These are phyloP conservation scores for Eueides isabella DNA, from an alignment of 1,140 invertebrate genomes.

Conservation along the genomic window DNA sequence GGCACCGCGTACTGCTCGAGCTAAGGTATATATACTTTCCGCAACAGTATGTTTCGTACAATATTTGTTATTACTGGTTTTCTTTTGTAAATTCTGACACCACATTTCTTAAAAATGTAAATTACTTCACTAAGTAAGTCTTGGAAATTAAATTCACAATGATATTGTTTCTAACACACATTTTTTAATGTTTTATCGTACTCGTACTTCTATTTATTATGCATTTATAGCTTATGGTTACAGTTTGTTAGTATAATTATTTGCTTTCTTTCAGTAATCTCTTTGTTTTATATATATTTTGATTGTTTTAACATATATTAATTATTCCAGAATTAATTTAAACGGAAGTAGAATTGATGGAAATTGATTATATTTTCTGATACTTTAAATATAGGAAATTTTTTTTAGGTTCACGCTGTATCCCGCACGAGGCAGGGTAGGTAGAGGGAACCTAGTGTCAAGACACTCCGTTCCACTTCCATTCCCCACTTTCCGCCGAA, in stretches of 20 bases:
- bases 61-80: slow-evolving; percentile 45
- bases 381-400: background rate
- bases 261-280: background rate
- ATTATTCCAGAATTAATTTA: background rate
- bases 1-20: slow-evolving; percentile 67
- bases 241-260: background rate
- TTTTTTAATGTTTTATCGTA: background rate
- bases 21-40: slow-evolving; percentile 60
- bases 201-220: background rate
- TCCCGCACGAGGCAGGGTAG: too few relatives aligned
- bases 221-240: background rate
- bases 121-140: background rate
- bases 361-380: background rate
- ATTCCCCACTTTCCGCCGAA: too few relatives aligned
- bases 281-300: background rate
- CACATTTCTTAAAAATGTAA: slow-evolving; percentile 7
- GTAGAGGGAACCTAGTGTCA: too few relatives aligned
- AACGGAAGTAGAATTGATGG: background rate
- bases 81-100: slow-evolving; percentile 51
- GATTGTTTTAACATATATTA: background rate
- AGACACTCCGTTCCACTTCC: too few relatives aligned
- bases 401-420: too few relatives aligned
- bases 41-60: slow-evolving; percentile 21
- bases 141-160: background rate
- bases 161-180: background rate